Base-by-base conservation (phyloP, 1,140 invertebrate genomes). In the Littorina saxatilis region DNA sequence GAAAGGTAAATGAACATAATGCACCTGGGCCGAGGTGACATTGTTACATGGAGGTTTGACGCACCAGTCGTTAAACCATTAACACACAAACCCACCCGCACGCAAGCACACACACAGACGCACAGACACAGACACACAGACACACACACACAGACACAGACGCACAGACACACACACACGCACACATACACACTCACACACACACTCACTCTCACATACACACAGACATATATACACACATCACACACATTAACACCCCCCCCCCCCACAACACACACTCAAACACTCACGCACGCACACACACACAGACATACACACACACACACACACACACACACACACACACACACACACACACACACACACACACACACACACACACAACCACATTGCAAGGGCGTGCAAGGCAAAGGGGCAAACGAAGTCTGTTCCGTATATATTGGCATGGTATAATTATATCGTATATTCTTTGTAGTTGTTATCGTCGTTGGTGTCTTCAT, bases 271-370 rank as follows among this genome's bases (percentile, higher is more conserved):
- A 37, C 27, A 66, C 61, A 66, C 61, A 66, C 61, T 4, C n/a
- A 5, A 0, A 29, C 61, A 66, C 61, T 32, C 61, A 66, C 61
- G 4, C 27, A 66, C 61, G 35, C 61, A 66, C 61, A 66, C 61
- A 66, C 29, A 66, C 61, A 66, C 61, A 66, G 27, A 66, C 61
- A 66, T 32, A 66, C 61, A 66, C 61, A 66, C 61, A 66, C 61
- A 66, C 61, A 66, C 61, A 66, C 61, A 66, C 61, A 66, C 32
- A 66, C 32, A 66, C 32, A 66, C 32, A 66, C 32, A 61, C n/a
- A 61, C n/a, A 61, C n/a, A 61, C n/a, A 61, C 55, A 61, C n/a
- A 61, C 55, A 61, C 61, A 66, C 61, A 66, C 61, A 66, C 32
- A 66, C 61, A 32, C 29, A 35, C 27, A 66, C 27, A 27, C 29